Base-by-base conservation (phyloP, 2,113 vertebrate species). In the Podiceps cristatus region DNA sequence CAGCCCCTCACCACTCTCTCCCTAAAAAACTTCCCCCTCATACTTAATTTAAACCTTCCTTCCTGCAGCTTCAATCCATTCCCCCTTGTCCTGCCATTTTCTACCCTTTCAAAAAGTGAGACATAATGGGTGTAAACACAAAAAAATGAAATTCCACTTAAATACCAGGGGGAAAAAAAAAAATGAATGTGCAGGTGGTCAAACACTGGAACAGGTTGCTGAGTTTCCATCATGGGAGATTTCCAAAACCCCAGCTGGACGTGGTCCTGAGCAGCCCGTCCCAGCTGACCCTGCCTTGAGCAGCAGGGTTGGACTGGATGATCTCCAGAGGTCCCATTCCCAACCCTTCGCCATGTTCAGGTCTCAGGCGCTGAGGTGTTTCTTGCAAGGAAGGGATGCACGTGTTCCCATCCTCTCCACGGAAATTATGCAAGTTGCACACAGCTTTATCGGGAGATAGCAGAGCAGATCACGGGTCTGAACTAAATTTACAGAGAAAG, bases 181-280 rank as follows among this genome's bases (percentile, higher is more conserved):
- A 55, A 24, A 87, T 8, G 4, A n/a, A 83, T 1, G 19, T 1
- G 7, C 0, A 1, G 40, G 13, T 80, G 53, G 49, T 35, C 55
- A 67, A 47, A 35, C 44, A 45, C 25, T 69, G 68, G 28, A 25
- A 60, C 29, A 77, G 7, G 33, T 20, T 68, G 40, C 16, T 63
- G 23, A 75, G 49, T 67, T 88, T 76, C 67, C 49, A 60, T 56
- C n/a, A 28, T 4, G 19, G 53, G 52, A 68, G 25, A 37, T 37
- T 75, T 78, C 66, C 56, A 63, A 59, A 86, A 82, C 19, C 13
- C 3, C 74, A 72, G 10, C 27, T 22, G 29, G 42, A 52, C 11
- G 3, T 0, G 2, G 29, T 28, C 45, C 59, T 56, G 55, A 79
- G 52, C 60, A 90, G 33, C 45, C 44, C 56, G 25, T 20, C 49